Conservation (phyloP, 2,113 vertebrate species). For the Chaetorhynchus papuensis region DNA sequence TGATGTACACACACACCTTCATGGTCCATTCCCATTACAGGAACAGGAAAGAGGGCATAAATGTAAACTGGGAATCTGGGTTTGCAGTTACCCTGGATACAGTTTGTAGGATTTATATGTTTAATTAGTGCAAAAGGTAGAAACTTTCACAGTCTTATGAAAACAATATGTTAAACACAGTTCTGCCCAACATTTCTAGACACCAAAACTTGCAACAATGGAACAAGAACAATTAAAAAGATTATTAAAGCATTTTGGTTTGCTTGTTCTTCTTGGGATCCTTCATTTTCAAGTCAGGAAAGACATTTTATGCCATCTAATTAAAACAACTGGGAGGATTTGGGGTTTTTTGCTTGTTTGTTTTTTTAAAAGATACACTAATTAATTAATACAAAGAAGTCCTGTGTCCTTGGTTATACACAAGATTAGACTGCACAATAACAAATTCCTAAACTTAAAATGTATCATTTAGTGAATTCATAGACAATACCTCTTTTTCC, state of each 20-base stretch:
- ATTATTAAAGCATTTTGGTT: not conserved
- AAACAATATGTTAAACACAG: not conserved
- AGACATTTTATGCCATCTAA: not conserved
- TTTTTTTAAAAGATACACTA: not conserved
- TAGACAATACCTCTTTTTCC: not conserved
- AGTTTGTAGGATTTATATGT: not conserved
- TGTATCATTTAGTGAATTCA: not conserved
- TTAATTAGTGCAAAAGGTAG: conserved; percentile 7
- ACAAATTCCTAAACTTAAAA: not conserved
- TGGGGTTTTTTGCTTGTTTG: not conserved
- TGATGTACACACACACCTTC: not conserved
- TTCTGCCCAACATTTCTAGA: not conserved
- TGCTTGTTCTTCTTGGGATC: not conserved
- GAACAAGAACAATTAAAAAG: not conserved
- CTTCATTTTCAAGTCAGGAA: not conserved
- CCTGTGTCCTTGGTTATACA: not conserved
- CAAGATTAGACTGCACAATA: not conserved
- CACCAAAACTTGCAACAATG: not conserved
- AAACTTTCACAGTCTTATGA: not conserved
- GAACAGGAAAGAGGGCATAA: not conserved
- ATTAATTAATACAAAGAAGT: not conserved
- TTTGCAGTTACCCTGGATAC: not conserved
- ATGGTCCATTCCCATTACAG: not conserved
- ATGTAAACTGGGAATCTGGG: not conserved
- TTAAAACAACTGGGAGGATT: not conserved